Conservation (phyloP, 2,797 vertebrate genomes). For the Choloepus didactylus region DNA sequence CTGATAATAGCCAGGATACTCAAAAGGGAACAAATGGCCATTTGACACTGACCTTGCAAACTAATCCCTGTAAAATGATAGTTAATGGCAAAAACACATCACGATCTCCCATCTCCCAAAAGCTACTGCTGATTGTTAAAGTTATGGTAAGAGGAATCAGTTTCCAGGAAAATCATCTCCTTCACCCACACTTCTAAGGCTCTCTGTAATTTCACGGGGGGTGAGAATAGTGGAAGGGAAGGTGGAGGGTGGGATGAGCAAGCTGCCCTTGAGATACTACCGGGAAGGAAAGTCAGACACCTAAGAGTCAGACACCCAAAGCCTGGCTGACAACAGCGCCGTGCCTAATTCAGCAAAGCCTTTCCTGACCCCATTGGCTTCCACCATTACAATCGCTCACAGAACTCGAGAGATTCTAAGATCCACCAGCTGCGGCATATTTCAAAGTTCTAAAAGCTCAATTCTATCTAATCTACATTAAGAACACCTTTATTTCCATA, state of each 20-base stretch:
- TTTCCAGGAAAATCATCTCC: not conserved
- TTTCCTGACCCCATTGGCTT: not conserved
- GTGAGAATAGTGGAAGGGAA: not conserved
- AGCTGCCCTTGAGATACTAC: not conserved
- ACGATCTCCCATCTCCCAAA: not conserved
- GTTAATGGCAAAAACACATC: not conserved
- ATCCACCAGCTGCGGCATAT: not conserved
- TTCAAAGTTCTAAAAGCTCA: not conserved
- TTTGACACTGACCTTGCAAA: not conserved
- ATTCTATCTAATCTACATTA: not conserved
- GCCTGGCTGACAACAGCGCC: fast-evolving
- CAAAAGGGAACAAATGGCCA: not conserved
- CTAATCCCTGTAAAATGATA: not conserved
- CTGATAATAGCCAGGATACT: not conserved
- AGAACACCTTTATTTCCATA: not conserved
- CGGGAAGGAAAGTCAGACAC: not conserved
- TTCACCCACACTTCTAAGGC: not conserved
- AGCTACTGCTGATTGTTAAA: not conserved
- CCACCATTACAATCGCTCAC: fast-evolving
- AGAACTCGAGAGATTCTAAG: not conserved
- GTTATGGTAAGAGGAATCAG: not conserved
- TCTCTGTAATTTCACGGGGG: not conserved
- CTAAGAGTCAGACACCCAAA: fast-evolving
- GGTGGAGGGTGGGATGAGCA: not conserved
- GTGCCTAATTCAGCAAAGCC: not conserved